A percentile compares a stretch with the other conserved stretches of the same genome.
Evolutionary conservation across 2,888 invertebrate species (phyloP).

Genomic region (Colletes collaris): DNA sequence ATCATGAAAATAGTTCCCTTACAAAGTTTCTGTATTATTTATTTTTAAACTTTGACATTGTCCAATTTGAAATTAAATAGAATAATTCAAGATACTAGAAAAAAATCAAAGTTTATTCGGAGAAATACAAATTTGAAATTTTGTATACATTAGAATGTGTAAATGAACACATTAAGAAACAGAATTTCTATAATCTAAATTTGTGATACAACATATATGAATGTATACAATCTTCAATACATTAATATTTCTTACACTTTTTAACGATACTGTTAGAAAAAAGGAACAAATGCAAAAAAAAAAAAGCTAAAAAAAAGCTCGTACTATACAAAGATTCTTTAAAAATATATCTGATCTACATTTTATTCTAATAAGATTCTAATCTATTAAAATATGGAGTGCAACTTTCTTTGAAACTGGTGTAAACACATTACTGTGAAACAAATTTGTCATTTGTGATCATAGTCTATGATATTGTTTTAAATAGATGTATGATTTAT

Average conservation of each 20-base stretch:
- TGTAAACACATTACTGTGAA: conserved; percentile 45
- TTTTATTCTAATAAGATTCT: conserved; percentile 22
- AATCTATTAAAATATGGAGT: conserved; percentile 32
- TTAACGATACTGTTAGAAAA: conserved; percentile 40
- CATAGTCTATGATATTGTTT: conserved; percentile 48
- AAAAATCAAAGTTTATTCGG: conserved; percentile 43
- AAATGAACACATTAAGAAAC: conserved; percentile 32
- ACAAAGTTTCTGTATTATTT: not conserved
- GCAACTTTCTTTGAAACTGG: conserved; percentile 48
- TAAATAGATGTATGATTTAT: conserved; percentile 50
- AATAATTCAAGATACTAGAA: conserved; percentile 16
- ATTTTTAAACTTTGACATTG: conserved; percentile 22
- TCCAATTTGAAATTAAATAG: not conserved
- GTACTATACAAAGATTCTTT: conserved; percentile 46
- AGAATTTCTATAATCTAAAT: conserved; percentile 59
- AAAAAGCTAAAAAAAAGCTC: conserved; percentile 16
- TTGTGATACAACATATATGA: conserved; percentile 60
- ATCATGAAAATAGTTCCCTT: conserved; percentile 5
- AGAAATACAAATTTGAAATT: conserved; percentile 39
- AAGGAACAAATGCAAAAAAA: conserved; percentile 43
- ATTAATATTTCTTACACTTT: conserved; percentile 62
- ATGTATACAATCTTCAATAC: conserved; percentile 42
- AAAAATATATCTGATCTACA: conserved; percentile 43
- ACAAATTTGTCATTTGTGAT: conserved; percentile 40
- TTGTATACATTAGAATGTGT: conserved; percentile 23